These are phyloP conservation scores for Brachionus rotundiformis DNA, from an alignment of 1,140 invertebrate genomes.

Conservation along the genomic window DNA sequence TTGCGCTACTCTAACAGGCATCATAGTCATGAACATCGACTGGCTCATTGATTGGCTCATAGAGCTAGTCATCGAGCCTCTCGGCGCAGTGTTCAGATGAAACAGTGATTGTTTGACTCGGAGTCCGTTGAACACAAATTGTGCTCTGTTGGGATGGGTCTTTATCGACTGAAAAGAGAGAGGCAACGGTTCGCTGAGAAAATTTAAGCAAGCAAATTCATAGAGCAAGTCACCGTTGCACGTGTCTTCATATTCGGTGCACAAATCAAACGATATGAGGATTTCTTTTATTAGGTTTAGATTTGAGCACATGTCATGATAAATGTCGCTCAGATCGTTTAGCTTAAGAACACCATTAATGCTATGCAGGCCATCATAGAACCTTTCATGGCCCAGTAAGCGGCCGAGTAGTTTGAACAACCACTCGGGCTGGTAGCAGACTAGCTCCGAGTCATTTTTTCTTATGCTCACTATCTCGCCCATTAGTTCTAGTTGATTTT, in stretches of 20 bases:
- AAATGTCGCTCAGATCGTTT: not conserved
- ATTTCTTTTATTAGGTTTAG: constrained; percentile 53
- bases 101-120: not conserved
- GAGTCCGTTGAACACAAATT: constrained; percentile 3
- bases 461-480: constrained; percentile 71
- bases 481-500: constrained; percentile 72
- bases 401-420: constrained; percentile 75
- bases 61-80: not conserved
- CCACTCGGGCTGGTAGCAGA: constrained; percentile 76
- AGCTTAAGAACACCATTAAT: not conserved
- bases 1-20: not conserved
- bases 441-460: constrained; percentile 69
- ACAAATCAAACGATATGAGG: constrained; percentile 71
- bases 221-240: constrained; percentile 10
- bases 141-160: not conserved
- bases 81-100: constrained; percentile 2
- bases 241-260: constrained; percentile 73
- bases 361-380: not conserved
- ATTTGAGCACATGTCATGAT: not conserved
- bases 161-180: not conserved
- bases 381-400: constrained; percentile 68
- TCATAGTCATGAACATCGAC: not conserved
- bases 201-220: constrained; percentile 35
- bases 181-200: constrained; percentile 32
- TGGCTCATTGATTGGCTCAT: not conserved